Base-by-base conservation (phyloP, 2,888 invertebrate genomes). In the Troilus luridus region DNA sequence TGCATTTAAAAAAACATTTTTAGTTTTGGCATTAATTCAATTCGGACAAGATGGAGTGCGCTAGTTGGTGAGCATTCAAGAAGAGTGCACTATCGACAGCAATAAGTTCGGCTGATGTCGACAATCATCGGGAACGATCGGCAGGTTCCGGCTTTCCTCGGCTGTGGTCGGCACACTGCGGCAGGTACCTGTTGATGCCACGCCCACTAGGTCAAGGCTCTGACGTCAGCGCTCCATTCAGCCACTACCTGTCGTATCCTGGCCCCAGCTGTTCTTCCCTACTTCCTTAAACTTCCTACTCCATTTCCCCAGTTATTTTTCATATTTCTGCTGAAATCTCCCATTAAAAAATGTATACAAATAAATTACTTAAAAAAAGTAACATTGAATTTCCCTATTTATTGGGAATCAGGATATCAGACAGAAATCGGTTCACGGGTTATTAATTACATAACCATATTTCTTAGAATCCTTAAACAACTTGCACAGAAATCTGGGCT, bases 171-270 rank as follows among this genome's bases (percentile, higher is more conserved):
- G 58, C 72, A 24, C 88, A 88, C 60, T 88, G 88, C 88, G 88
- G 88, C 88, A 88, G 88, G 88, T 88, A 88, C 88, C 88, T 88
- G 88, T 88, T 88, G 88, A 88, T 88, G 88, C 88, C 88, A 88
- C 88, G 64, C 88, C 88, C 60, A 62, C 88, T 64, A 58, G 85
- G 85, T 85, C 85, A 85, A 85, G 85, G 85, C 85, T 85, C 56
- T 85, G 85, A 85, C 85, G 85, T 85, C 85, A 85, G 6, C 85
- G 12, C 58, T 11, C 85, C 85, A 85, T 85, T 85, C 85, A 85
- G 56, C 85, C 85, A 85, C 85, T 85, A 85, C 85, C 85, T 85
- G 85, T 85, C 85, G 56, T 56, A 85, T 85, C 21, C 85, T 85
- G 56, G n/a, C 56, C 72, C 17, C 72, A 77, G 27, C 72, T 41